Evolutionary conservation across 2,888 invertebrate species (phyloP).

Genomic region (Timema podura): DNA sequence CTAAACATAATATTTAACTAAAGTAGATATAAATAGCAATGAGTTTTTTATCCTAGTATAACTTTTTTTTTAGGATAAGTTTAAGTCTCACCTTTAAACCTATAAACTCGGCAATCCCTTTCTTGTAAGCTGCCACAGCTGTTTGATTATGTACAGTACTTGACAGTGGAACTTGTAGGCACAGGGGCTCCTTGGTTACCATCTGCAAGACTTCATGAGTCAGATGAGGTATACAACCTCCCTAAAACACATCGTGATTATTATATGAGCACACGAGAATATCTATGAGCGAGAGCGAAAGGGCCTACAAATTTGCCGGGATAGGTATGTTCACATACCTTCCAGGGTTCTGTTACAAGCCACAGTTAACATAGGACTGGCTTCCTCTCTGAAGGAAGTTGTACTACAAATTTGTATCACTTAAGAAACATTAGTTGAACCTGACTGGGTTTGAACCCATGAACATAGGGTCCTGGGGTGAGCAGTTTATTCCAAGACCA

Average conservation of each 20-base stretch:
- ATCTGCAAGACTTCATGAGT: conserved; percentile 70
- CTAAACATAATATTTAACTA: background rate
- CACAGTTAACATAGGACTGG: too few species aligned
- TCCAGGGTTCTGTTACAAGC: too few species aligned
- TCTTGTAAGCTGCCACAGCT: conserved; percentile 58
- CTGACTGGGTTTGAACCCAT: too few species aligned
- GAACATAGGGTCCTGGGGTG: too few species aligned
- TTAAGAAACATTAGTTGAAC: too few species aligned
- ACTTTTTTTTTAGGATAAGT: background rate
- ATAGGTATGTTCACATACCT: too few species aligned
- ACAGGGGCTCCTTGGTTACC: conserved; percentile 56
- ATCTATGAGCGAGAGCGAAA: too few species aligned
- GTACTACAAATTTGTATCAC: too few species aligned
- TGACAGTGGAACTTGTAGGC: conserved; percentile 69
- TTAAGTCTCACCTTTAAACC: conserved; percentile 48
- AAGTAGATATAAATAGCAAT: background rate
- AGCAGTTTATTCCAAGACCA: too few species aligned
- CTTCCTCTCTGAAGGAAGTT: too few species aligned
- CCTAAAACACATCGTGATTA: conserved; percentile 52
- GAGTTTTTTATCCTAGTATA: background rate
- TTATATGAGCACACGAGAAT: too few species aligned
- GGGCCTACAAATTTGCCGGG: too few species aligned
- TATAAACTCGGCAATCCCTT: conserved; percentile 66
- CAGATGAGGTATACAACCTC: conserved; percentile 78
- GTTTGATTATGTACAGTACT: conserved; percentile 63